These are phyloP conservation scores for Cantharis rustica DNA, from an alignment of 2,888 invertebrate genomes.

Conservation along the genomic window DNA sequence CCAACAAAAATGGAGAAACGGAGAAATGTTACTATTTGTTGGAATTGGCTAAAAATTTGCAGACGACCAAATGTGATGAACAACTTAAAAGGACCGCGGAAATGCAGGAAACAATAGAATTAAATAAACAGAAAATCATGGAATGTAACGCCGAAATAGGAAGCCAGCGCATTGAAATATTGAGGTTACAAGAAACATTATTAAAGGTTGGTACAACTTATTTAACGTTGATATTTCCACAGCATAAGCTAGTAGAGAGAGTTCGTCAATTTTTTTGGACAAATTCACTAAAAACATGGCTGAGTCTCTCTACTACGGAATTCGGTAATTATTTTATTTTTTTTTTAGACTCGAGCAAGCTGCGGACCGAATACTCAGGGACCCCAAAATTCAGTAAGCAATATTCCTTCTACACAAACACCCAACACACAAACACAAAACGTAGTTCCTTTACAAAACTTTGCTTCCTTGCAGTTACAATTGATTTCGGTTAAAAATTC, in stretches of 20 bases:
- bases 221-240: not conserved
- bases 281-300: too few species aligned
- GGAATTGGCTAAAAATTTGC: conserved; percentile 32
- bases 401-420: conserved; percentile 12
- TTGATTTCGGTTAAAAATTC: conserved; percentile 21
- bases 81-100: conserved; percentile 28
- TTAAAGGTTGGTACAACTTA: conserved; percentile 20
- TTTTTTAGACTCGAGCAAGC: not conserved
- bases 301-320: too few species aligned
- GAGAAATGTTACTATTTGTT: conserved; percentile 32
- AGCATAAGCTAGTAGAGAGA: too few species aligned
- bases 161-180: conserved; percentile 28
- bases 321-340: not conserved
- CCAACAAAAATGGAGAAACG: conserved; percentile 27
- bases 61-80: conserved; percentile 26
- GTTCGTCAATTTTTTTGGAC: too few species aligned
- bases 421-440: conserved; percentile 11
- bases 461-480: conserved; percentile 22
- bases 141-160: conserved; percentile 36
- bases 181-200: conserved; percentile 30
- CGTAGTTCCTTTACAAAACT: conserved; percentile 12
- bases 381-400: conserved; percentile 19
- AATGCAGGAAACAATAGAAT: conserved; percentile 33
- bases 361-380: not conserved
- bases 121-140: conserved; percentile 16